Percentiles rank a stretch among this genome's conserved stretches.
Evolutionary conservation across 2,888 invertebrate genomes (phyloP).

Genomic region (Tenodera sinensis): DNA sequence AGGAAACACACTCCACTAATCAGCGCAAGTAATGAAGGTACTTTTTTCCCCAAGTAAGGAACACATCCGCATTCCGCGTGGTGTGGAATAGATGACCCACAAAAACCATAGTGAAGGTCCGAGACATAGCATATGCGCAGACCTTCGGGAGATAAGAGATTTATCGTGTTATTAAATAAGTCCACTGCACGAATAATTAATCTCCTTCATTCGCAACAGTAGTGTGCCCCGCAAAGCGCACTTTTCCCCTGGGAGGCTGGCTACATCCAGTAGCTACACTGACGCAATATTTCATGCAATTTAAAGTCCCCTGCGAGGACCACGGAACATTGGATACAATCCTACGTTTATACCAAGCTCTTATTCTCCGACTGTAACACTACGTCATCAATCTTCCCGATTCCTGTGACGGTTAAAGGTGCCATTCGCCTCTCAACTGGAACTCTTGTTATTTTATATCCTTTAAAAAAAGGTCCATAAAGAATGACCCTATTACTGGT

Average conservation of each 20-base stretch:
- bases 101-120: neutral
- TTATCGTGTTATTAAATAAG: neutral
- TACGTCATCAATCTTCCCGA: neutral
- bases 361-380: neutral
- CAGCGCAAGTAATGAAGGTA: too few relatives aligned
- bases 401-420: neutral
- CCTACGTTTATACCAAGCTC: neutral
- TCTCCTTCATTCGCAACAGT: slow-evolving; percentile 3
- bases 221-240: neutral
- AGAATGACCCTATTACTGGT: neutral
- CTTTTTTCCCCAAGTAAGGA: neutral
- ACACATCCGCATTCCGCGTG: neutral
- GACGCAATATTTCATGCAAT: neutral
- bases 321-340: neutral
- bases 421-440: neutral
- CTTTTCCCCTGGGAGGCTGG: neutral
- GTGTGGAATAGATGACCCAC: neutral
- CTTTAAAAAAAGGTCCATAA: neutral
- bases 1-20: too few relatives aligned
- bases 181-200: neutral
- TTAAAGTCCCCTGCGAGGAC: neutral
- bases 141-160: neutral
- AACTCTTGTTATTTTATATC: neutral
- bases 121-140: neutral
- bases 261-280: neutral